Evolutionary conservation across 2,113 vertebrate species (phyloP).

Genomic region (Gallinago jamesoni): DNA sequence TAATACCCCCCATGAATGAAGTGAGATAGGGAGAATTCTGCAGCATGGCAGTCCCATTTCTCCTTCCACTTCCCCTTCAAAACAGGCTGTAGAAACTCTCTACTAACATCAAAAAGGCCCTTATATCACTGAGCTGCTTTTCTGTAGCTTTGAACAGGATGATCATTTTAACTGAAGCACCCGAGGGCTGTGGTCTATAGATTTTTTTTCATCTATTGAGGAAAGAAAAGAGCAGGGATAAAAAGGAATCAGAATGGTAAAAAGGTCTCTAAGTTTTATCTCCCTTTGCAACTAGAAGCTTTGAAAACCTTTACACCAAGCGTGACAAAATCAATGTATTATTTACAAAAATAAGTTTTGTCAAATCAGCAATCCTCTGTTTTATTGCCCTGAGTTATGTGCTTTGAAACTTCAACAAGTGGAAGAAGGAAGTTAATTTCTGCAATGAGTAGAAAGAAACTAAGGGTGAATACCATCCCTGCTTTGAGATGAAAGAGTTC

Average conservation of each 20-base stretch:
- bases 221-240: not conserved
- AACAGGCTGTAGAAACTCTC: not conserved
- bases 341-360: not conserved
- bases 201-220: not conserved
- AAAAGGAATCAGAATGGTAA: not conserved
- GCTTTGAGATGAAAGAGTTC: not conserved
- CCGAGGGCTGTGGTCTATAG: accelerated
- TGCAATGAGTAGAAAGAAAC: not conserved
- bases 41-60: not conserved
- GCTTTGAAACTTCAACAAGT: not conserved
- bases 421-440: not conserved
- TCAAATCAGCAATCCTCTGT: not conserved
- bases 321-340: not conserved
- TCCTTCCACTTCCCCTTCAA: not conserved
- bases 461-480: not conserved
- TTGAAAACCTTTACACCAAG: not conserved
- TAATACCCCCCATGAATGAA: not conserved
- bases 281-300: not conserved
- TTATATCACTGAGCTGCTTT: not conserved
- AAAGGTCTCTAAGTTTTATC: not conserved
- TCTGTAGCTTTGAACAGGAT: not conserved
- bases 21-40: not conserved
- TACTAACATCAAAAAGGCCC: not conserved
- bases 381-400: too few species aligned
- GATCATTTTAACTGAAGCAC: not conserved